Base-by-base conservation (phyloP, 1,140 invertebrate species). In the Periplaneta americana region DNA sequence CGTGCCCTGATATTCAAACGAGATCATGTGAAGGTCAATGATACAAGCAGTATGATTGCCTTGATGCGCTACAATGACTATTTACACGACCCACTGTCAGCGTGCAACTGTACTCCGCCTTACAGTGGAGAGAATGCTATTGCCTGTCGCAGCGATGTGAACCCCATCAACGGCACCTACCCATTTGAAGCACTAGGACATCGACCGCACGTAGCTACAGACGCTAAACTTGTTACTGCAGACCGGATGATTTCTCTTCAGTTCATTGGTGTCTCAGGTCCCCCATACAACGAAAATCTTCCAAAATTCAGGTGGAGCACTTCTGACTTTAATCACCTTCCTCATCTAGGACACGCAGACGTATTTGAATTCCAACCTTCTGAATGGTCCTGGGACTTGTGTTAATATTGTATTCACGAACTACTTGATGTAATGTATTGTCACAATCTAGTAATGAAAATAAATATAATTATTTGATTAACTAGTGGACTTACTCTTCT, bases 1-100 rank as follows among this genome's bases (percentile, higher is more conserved):
- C 85, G 93, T 66, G 92, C 93, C n/a, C 88, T 87, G 82, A 94
- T 94, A 35, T 92, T 94, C 86, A 88, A 89, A 82, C 82, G 92
- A 78, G 91, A 93, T 85, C 92, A 94, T 82, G 85, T 81, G 5
- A 89, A 88, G 9, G 90, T 94, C 8, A 82, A 81, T 32, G 90
- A 92, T 85, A 84, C 93, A 74, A 83, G 87, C 31, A 88, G 88
- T 77, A 92, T 95, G 91, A 90, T 91, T 79, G 86, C 85, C 36
- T 84, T 93, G 39, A 94, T 95, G 93, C 89, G 94, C 74, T 95
- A 94, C 89, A 96, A 95, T 87, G 91, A 96, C 87, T 95, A 89
- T 87, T 89, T 87, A 79, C 87, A 94, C 85, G 95, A 96, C 86
- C 93, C 93, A 22, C 88, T 94, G 32, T 89, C 93, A 32, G 86